Base-by-base conservation (phyloP, 2,113 vertebrate genomes). In the Myiozetetes cayanensis region DNA sequence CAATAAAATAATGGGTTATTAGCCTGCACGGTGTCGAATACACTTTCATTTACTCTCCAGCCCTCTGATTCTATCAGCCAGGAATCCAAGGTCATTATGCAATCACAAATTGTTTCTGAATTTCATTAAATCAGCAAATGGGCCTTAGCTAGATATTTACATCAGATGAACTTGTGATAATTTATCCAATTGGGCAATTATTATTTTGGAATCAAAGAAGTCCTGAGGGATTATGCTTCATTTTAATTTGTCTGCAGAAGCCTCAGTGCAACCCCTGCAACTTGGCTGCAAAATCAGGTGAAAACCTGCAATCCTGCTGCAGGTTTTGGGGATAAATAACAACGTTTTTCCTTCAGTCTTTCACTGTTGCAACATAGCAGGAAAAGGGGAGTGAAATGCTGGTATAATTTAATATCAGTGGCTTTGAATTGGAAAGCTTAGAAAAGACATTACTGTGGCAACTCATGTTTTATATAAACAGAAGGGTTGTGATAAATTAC, bases 51-150 rank as follows among this genome's bases (percentile, higher is more conserved):
- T 71, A 58, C 73, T 83, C 52, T 47, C 56, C 24, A 53, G 74
- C 72, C 53, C 65, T 59, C 83, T 63, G 70, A 92, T 97, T 70
- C 91, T 66, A 91, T 89, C 66, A 21, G 81, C 82, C 85, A 91
- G 91, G 94, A 97, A 96, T 90, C 96, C 81, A 82, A 72, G 82
- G 93, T 96, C 92, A 77, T 96, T 94, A 68, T 70, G 84, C 22
- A n/a, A 89, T 75, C 87, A 87, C 86, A 95, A 79, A 95, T 94
- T 83, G 89, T 88, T 96, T 95, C 96, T 97, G 93, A 93, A 97
- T 96, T 94, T 96, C 95, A 96, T 96, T 96, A 95, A 95, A 90
- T 88, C 92, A 88, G 94, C 95, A 96, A 97, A 95, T 74, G 91
- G 94, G 83, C 80, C 92, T 88, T 75, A 94, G 79, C 50, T 90